Evolutionary conservation across 2,888 invertebrate species (phyloP).

Genomic region (Amorpha juglandis): DNA sequence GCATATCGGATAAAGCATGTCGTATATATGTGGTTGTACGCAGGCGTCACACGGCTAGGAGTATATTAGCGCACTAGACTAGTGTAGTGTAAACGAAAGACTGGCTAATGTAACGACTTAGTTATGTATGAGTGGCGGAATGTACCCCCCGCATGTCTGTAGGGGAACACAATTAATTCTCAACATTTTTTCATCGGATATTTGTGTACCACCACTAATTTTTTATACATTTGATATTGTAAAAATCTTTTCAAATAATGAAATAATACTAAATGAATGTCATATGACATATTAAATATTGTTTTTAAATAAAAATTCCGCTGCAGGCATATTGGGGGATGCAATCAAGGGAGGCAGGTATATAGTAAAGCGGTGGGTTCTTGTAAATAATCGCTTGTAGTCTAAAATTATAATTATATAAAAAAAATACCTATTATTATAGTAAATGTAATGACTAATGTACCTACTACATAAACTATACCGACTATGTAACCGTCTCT

Average conservation of each 20-base stretch:
- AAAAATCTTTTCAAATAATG: no score
- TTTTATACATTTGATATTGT: no score
- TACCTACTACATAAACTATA: conserved; percentile 38
- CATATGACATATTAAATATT: conserved; percentile 30
- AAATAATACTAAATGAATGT: background rate
- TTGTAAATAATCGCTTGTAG: conserved; percentile 81
- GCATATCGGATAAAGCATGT: background rate
- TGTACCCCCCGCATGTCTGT: conserved; percentile 12
- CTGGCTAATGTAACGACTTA: conserved; percentile 77
- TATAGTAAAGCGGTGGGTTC: conserved; percentile 68
- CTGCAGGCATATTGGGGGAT: conserved; percentile 38
- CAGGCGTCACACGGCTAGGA: conserved; percentile 36
- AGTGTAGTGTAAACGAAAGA: conserved; percentile 82
- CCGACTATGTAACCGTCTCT: conserved; percentile 41
- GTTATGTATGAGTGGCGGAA: conserved; percentile 41
- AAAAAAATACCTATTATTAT: conserved; percentile 22
- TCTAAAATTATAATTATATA: conserved; percentile 48
- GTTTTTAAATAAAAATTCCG: background rate
- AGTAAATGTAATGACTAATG: conserved; percentile 55
- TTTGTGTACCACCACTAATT: background rate
- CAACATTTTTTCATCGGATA: background rate
- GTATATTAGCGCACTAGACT: conserved; percentile 49
- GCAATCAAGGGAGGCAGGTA: conserved; percentile 66
- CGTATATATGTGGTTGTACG: background rate
- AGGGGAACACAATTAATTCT: background rate